Conservation (phyloP, 2,888 invertebrate species). For the Eremobia ochroleuca region DNA sequence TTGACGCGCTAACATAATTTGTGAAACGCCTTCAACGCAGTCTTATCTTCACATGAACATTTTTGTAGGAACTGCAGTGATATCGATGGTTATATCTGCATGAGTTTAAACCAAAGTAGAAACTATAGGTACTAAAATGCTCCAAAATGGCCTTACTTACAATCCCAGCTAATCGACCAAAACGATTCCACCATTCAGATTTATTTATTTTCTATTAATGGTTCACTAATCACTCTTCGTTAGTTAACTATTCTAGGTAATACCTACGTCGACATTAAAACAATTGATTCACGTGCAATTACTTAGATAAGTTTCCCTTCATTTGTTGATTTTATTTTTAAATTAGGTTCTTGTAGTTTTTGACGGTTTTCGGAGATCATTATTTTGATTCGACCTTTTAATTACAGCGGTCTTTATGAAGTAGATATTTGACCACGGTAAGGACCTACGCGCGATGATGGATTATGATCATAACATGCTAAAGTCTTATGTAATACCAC, state of each 20-base stretch:
- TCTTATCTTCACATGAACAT: not conserved
- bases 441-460: too few species aligned
- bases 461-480: not conserved
- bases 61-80: not conserved
- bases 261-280: constrained; percentile 38
- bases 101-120: constrained; percentile 14
- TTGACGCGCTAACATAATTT: not conserved
- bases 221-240: constrained; percentile 50
- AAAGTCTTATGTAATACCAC: constrained; percentile 17
- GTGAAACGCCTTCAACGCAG: not conserved
- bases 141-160: constrained; percentile 5
- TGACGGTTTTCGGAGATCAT: constrained; percentile 11
- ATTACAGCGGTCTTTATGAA: constrained; percentile 8
- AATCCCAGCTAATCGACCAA: constrained; percentile 34
- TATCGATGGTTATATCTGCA: not conserved
- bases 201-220: constrained; percentile 54
- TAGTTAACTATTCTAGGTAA: constrained; percentile 29
- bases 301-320: constrained; percentile 48
- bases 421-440: not conserved
- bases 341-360: not conserved
- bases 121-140: constrained; percentile 22
- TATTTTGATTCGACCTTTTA: constrained; percentile 22
- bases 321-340: constrained; percentile 29
- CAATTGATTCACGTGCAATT: constrained; percentile 43
- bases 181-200: constrained; percentile 46